phyloP scores from a whole-genome alignment of 2,888 invertebrate genomes.

The Phengaris arion region DNA sequence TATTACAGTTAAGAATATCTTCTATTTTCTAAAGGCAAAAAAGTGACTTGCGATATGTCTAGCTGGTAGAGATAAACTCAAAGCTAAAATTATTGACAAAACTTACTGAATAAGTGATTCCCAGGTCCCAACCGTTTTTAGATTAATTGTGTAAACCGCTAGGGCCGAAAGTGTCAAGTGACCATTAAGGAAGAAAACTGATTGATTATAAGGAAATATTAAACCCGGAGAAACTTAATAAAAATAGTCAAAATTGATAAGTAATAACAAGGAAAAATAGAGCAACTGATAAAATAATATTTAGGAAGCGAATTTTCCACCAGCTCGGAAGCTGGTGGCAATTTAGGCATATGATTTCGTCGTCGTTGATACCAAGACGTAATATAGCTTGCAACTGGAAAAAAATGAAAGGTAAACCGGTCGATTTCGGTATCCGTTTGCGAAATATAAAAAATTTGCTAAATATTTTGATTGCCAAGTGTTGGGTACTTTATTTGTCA shows the following conservation, averaged over 20 bases:
- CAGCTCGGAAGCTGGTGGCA: no score
- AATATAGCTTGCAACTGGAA: no score
- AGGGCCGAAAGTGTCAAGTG: neutral
- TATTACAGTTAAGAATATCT: no score
- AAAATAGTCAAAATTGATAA: neutral
- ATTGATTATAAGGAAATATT: constrained; percentile 11
- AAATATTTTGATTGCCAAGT: neutral
- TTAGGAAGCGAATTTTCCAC: neutral
- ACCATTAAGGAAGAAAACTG: neutral
- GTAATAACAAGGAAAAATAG: neutral
- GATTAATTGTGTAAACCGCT: neutral
- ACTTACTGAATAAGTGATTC: neutral
- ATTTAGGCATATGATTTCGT: no score
- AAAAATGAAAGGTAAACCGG: no score
- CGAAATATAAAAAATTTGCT: no score
- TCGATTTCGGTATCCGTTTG: no score
- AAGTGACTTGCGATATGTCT: neutral
- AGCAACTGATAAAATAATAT: neutral
- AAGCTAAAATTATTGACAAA: neutral
- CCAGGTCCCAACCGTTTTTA: neutral
- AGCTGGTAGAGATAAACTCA: neutral
- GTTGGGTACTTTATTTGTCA: neutral
- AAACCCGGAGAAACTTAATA: neutral
- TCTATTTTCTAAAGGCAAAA: neutral
- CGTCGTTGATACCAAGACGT: no score